These are phyloP conservation scores for Micromesistius poutassou DNA, from an alignment of 2,797 vertebrate genomes.

Conservation along the genomic window DNA sequence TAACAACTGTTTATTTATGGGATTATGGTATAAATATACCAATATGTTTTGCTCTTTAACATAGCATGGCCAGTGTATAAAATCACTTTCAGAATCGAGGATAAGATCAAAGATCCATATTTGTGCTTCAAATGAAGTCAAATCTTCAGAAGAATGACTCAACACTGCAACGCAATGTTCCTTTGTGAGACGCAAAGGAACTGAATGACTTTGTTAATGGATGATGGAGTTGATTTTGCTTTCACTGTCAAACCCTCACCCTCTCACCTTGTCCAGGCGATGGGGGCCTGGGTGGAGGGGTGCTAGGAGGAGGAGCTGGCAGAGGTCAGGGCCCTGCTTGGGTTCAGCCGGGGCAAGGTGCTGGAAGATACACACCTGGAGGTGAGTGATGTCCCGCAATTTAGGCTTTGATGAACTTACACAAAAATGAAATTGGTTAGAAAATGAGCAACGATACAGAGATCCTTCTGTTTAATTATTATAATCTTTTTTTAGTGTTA, in stretches of 20 bases:
- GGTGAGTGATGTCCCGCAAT: conserved; percentile 37
- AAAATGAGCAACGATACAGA: background rate
- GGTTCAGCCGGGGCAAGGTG: conserved; percentile 15
- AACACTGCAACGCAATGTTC: conserved; percentile 21
- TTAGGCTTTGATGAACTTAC: background rate
- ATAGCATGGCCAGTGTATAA: conserved; percentile 9
- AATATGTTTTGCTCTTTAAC: background rate
- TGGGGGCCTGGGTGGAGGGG: conserved; percentile 48
- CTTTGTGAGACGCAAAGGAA: conserved; percentile 24
- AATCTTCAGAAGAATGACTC: conserved; percentile 24
- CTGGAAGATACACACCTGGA: conserved; percentile 44
- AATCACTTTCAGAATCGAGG: conserved; percentile 22
- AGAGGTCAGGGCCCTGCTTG: conserved; percentile 23
- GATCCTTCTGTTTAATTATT: background rate
- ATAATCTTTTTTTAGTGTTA: too few species aligned
- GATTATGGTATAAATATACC: background rate
- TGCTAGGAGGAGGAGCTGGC: conserved; percentile 42
- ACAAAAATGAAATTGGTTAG: background rate
- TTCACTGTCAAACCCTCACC: background rate
- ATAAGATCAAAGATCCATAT: background rate
- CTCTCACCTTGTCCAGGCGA: conserved; percentile 40
- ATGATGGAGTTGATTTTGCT: conserved; percentile 29
- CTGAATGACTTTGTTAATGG: conserved; percentile 50
- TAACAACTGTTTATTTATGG: conserved; percentile 1
- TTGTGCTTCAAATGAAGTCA: conserved; percentile 29